Base-by-base conservation (phyloP, 2,113 vertebrate genomes). In the Polypterus bichir region DNA sequence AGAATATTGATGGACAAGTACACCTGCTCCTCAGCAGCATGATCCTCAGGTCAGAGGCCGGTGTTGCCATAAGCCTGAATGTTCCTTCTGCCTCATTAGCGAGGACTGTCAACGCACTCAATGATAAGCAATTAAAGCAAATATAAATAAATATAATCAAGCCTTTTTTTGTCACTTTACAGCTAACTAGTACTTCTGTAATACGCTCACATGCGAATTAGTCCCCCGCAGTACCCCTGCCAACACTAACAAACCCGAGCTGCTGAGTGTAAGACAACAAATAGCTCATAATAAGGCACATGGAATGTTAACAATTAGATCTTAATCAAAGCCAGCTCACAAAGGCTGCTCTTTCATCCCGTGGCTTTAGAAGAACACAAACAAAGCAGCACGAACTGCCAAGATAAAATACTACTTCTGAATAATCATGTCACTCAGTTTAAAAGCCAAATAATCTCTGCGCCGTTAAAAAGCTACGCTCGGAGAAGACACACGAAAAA, bases 321-420 rank as follows among this genome's bases (percentile, higher is more conserved):
- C 79, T 82, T 91, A 91, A 93, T 94, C 91, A 90, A 85, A 90
- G 81, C 74, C 89, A 88, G 86, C 82, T 86, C 83, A 78, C 78
- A 77, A 79, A 82, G 78, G 80, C 83, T 81, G 81, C 63, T 77
- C 89, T 92, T 94, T 93, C 86, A 94, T 93, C 85, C 89, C 75
- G 66, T 59, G 65, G 81, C 87, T 90, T 92, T 87, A 92, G 89
- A 92, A 91, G 86, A 86, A 84, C 77, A 82, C 88, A 91, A 92
- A 92, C 88, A 93, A 91, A 89, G 77, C 65, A 59, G 64, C 44
- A 68, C 55, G 72, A 81, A 81, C 79, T 77, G 83, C 79, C 76
- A 79, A 82, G 80, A 81, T 83, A 82, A 85, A 81, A 77, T 73
- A 71, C 70, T 76, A 71, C 76, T 77, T 71, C 68, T 75, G 73